Evolutionary conservation across 2,797 vertebrate species (phyloP).

Genomic region (Graptemys geographica): DNA sequence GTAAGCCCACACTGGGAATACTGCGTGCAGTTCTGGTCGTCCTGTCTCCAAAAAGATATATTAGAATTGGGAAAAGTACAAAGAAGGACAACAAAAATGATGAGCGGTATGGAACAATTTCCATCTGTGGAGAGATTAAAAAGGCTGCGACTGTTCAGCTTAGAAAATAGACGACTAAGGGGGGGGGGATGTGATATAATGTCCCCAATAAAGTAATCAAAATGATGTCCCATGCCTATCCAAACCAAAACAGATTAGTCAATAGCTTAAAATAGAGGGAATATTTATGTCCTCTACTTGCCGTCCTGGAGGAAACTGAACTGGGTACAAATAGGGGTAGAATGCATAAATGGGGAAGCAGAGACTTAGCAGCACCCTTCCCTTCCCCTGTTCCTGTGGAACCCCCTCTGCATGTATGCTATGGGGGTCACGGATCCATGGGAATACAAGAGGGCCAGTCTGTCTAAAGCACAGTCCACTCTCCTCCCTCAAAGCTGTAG

Average conservation of each 20-base stretch:
- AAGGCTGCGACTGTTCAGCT: background rate
- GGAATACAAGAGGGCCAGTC: background rate
- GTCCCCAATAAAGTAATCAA: background rate
- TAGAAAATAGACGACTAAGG: background rate
- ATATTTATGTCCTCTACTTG: background rate
- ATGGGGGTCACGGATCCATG: background rate
- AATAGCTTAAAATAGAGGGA: background rate
- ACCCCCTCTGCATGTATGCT: background rate
- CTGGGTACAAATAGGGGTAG: background rate
- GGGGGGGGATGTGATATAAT: background rate
- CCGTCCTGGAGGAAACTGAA: background rate
- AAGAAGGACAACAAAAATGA: background rate
- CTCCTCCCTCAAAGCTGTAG: no score
- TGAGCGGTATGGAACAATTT: background rate
- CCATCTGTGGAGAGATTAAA: background rate
- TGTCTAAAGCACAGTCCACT: no score
- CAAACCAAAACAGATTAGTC: background rate
- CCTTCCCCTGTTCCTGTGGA: background rate
- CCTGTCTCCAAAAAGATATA: background rate
- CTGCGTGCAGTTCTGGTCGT: background rate
- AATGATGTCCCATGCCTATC: background rate
- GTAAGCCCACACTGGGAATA: no score
- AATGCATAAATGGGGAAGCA: background rate
- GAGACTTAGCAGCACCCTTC: no score
- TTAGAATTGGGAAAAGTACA: background rate